Conservation (phyloP, 2,888 invertebrate species). For the Germaria angustata region DNA sequence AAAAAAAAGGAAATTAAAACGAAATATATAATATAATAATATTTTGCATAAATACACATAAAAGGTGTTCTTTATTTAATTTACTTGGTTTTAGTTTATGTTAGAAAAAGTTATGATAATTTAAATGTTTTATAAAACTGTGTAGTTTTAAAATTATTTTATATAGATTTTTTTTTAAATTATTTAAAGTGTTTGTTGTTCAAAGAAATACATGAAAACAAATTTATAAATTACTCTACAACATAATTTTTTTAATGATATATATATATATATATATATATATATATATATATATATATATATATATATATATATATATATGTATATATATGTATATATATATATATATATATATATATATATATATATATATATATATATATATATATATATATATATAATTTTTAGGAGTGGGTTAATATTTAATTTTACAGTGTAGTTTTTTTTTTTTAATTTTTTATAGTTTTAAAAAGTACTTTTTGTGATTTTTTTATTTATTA, state of each 20-base stretch:
- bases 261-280: no score
- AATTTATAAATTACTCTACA: slow-evolving; percentile 44
- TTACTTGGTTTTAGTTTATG: slow-evolving; percentile 33
- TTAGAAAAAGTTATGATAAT: slow-evolving; percentile 57
- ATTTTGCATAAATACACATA: slow-evolving; percentile 65
- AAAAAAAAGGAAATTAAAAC: slow-evolving; percentile 64
- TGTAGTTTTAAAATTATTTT: slow-evolving; percentile 26
- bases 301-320: no score
- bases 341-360: no score
- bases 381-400: no score
- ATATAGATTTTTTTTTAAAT: slow-evolving; percentile 25
- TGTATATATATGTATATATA: no score
- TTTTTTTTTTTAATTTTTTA: slow-evolving; percentile 60
- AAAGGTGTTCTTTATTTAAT: slow-evolving; percentile 51
- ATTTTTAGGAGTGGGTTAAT: slow-evolving; percentile 51
- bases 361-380: no score
- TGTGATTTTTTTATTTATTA: slow-evolving; percentile 39
- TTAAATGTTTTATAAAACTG: slow-evolving; percentile 49
- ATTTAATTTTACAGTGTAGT: slow-evolving; percentile 63
- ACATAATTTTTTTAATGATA: slow-evolving; percentile 31
- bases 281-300: no score
- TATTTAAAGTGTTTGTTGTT: slow-evolving; percentile 45
- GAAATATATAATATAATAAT: slow-evolving; percentile 51
- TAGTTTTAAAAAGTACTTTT: slow-evolving; percentile 54
- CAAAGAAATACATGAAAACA: slow-evolving; percentile 56